Evolutionary conservation across 2,888 invertebrate genomes (phyloP), one percentile per base, ranked within the genome.

Genomic region (Drosophila vallismaia): DNA sequence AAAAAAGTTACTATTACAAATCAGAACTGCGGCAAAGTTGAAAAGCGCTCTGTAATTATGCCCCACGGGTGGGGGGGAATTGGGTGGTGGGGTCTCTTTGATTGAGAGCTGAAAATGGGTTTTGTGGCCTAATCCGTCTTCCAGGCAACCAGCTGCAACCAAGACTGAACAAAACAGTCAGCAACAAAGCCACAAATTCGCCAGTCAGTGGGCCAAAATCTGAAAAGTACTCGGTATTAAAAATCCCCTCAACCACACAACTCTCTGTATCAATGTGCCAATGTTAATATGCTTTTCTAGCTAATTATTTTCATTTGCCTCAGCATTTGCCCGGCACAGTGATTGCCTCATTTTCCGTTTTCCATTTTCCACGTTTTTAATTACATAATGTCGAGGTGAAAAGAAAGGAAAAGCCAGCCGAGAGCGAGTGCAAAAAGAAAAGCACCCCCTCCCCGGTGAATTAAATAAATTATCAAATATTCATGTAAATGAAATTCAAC

Each of bases 51-150:
- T 72, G 86, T 81, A 81, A 81, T 81, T 81, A 81, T 85, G 77
- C 74, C 67, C 50, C 54, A 38, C 12, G 38, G 12, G 44, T 24
- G 10, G 12, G 42, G 9, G 36, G 8, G 40, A 14, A 19, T 2
- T 19, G 19, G 19, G 19, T 40, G 8, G 7, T 14, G 14, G 40
- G 19, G 19, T 14, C 40, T 14, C 48, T 76, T 76, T 85, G 83
- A 83, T 87, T 83, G 83, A 83, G 86, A 87, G 77, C 81, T 86
- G 63, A 77, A 85, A 87, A 81, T 86, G 63, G 74, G 52, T 84
- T 84, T 80, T 78, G 60, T 51, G 69, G 56, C 77, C 68, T 74
- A 83, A 83, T 82, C 83, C 82, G 57, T 10, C 70, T 68, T 63
- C 70, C 80, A 74, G 53, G 42, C 31, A 38, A 33, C 42, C 72